Percentiles rank a stretch among this genome's conserved stretches.
Evolutionary conservation across 2,797 vertebrate genomes (phyloP).

Genomic region (Pseudochirops corinnae): DNA sequence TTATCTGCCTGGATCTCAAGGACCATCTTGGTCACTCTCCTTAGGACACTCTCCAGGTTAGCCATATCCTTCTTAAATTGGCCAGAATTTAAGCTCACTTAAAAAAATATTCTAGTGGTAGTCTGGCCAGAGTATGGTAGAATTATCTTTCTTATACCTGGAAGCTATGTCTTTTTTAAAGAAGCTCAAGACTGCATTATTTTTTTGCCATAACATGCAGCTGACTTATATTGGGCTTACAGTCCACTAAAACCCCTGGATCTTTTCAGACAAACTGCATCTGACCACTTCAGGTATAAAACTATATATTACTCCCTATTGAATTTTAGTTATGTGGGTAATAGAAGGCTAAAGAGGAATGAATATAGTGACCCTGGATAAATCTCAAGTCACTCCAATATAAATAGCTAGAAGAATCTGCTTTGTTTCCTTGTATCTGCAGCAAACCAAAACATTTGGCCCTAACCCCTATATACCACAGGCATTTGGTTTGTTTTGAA

Average conservation of each 20-base stretch:
- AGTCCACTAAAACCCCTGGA: neutral
- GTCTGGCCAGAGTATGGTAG: neutral
- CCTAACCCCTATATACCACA: neutral
- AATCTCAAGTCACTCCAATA: neutral
- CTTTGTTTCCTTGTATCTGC: constrained; percentile 9
- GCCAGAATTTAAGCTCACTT: neutral
- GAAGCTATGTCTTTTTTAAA: neutral
- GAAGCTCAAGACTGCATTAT: neutral
- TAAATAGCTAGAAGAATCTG: neutral
- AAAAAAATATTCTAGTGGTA: neutral
- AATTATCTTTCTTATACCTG: neutral
- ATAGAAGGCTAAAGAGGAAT: neutral
- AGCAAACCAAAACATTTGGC: neutral
- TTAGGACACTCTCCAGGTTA: neutral
- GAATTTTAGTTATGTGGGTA: neutral
- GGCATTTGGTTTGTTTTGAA: constrained; percentile 41
- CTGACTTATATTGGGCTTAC: neutral
- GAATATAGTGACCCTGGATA: neutral
- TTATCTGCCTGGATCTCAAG: neutral
- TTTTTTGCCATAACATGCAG: neutral
- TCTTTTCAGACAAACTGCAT: neutral
- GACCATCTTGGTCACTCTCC: neutral
- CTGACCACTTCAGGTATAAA: neutral
- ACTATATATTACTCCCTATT: neutral
- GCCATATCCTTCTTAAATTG: neutral